These are phyloP conservation scores for Thermophis baileyi DNA, from an alignment of 2,113 vertebrate species.

Conservation along the genomic window DNA sequence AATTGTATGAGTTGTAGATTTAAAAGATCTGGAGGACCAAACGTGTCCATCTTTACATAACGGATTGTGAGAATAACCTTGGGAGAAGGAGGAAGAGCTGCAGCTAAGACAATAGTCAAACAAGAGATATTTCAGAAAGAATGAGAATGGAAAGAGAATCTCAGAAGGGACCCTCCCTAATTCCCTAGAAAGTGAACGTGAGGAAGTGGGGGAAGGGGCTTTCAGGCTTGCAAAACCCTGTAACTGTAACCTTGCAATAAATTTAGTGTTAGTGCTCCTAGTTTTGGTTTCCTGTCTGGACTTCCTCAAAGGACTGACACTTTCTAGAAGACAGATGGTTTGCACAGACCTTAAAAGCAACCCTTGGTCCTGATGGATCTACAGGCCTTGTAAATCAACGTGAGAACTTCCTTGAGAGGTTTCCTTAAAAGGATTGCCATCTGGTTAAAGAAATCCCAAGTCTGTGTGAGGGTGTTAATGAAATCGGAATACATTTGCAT, in stretches of 20 bases:
- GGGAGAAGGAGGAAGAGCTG: background rate
- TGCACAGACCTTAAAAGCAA: background rate
- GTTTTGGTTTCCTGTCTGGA: background rate
- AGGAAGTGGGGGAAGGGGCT: background rate
- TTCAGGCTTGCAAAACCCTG: background rate
- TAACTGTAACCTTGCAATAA: background rate
- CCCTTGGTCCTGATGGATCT: background rate
- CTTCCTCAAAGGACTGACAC: background rate
- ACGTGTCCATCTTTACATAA: background rate
- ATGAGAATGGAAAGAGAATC: background rate
- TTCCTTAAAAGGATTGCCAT: background rate
- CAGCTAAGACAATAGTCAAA: background rate
- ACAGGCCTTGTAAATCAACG: background rate
- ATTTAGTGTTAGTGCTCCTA: background rate
- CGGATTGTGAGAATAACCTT: background rate
- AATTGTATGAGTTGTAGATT: background rate
- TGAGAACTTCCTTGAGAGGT: background rate
- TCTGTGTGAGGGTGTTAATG: background rate
- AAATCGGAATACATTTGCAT: background rate
- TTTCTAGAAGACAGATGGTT: background rate
- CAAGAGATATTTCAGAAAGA: background rate
- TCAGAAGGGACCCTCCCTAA: background rate
- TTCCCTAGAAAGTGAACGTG: background rate
- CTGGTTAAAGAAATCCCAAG: background rate
- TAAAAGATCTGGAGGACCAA: background rate